Conservation (phyloP, 2,888 invertebrate species). For the Platynereis dumerilii region DNA sequence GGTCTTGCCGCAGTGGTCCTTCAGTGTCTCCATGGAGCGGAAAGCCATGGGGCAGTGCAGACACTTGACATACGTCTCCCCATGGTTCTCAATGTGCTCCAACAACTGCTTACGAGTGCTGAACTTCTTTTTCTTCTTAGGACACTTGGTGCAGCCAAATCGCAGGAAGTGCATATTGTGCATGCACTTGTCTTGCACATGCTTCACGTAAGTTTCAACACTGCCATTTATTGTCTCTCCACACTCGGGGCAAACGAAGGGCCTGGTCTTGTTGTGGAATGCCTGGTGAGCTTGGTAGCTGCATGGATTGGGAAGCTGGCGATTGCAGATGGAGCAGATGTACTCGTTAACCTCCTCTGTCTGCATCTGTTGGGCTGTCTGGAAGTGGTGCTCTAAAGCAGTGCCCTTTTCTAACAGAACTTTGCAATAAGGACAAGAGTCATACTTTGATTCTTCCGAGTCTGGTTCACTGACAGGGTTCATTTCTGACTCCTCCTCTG, state of each 20-base stretch:
- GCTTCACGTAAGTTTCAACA: conserved; percentile 5
- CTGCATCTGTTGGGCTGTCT: too few species aligned
- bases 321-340: conserved; percentile 9
- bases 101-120: not conserved
- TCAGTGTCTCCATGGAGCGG: conserved; percentile 2
- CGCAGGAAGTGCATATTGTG: conserved; percentile 5
- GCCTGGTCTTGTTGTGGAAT: conserved; percentile 8
- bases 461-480: too few species aligned
- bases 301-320: conserved; percentile 15
- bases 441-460: too few species aligned
- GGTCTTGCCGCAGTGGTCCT: conserved; percentile 21
- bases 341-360: too few species aligned
- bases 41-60: conserved; percentile 23
- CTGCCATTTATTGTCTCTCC: conserved; percentile 14
- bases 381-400: too few species aligned
- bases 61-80: conserved; percentile 20
- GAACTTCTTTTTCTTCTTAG: not conserved
- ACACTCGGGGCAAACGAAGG: conserved; percentile 19
- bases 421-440: too few species aligned
- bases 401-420: too few species aligned
- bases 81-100: conserved; percentile 1
- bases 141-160: conserved; percentile 31
- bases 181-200: conserved; percentile 14
- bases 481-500: too few species aligned
- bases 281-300: conserved; percentile 10